Conservation (phyloP, 2,888 invertebrate species). For the Cybosia mesomella region DNA sequence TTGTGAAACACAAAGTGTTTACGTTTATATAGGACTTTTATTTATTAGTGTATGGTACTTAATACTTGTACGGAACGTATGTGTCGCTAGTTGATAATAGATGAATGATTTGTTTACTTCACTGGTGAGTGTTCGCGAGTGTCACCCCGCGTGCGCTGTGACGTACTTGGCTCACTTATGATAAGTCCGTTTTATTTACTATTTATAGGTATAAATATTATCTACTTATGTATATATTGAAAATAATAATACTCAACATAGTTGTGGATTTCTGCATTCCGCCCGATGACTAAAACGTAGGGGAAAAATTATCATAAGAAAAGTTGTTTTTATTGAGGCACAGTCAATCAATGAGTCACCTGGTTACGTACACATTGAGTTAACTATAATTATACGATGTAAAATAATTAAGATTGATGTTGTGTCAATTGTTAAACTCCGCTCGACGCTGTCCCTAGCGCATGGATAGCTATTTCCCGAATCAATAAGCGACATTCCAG, state of each 20-base stretch:
- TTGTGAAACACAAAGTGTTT: constrained; percentile 79
- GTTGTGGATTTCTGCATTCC: constrained; percentile 88
- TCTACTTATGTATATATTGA: constrained; percentile 86
- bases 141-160: constrained; percentile 62
- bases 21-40: constrained; percentile 62
- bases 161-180: constrained; percentile 74
- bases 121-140: constrained; percentile 68
- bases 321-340: constrained; percentile 72
- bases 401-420: constrained; percentile 59
- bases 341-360: constrained; percentile 66
- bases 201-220: constrained; percentile 74
- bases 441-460: constrained; percentile 61
- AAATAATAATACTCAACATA: constrained; percentile 85
- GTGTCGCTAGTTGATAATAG: constrained; percentile 80
- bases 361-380: constrained; percentile 67
- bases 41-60: constrained; percentile 73
- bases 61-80: constrained; percentile 75
- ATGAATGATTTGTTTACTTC: constrained; percentile 70
- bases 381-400: constrained; percentile 55
- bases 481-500: constrained; percentile 85
- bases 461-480: constrained; percentile 77
- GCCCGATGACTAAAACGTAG: constrained; percentile 86
- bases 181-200: constrained; percentile 78
- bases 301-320: constrained; percentile 77
- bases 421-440: constrained; percentile 66